These are phyloP conservation scores for Merodon equestris DNA, from an alignment of 2,888 invertebrate species.

Conservation along the genomic window DNA sequence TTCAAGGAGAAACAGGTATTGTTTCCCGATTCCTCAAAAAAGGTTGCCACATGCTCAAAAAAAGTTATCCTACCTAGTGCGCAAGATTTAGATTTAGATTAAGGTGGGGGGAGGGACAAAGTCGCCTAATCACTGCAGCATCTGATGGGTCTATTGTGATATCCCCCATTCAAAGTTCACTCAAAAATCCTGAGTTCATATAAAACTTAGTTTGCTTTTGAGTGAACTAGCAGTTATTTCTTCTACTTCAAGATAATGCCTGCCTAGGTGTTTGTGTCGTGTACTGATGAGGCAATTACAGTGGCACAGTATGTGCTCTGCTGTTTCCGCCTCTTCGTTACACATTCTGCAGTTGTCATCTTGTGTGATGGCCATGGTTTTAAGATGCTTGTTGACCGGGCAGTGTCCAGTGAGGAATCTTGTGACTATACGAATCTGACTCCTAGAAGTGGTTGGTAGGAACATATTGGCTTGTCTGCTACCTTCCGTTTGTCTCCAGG, in stretches of 20 bases:
- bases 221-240: background rate
- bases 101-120: no score
- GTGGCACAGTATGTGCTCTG: constrained; percentile 10
- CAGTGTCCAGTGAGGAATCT: constrained; percentile 3
- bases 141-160: background rate
- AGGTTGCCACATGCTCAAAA: no score
- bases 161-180: background rate
- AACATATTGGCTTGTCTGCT: no score
- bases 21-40: no score
- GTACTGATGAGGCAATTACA: background rate
- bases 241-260: background rate
- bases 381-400: background rate
- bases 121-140: background rate
- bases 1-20: no score
- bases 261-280: background rate
- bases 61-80: no score
- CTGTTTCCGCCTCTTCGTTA: constrained; percentile 15
- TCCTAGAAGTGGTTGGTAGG: background rate
- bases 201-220: background rate
- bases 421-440: constrained; percentile 1
- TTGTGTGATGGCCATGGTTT: background rate
- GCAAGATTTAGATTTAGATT: no score
- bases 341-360: constrained; percentile 8
- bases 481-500: no score
- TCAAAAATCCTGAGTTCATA: background rate